Percentiles rank a stretch among this genome's conserved stretches.
phyloP scores from a whole-genome alignment of 2,888 invertebrate species.

The Eustalomyia histrio region DNA sequence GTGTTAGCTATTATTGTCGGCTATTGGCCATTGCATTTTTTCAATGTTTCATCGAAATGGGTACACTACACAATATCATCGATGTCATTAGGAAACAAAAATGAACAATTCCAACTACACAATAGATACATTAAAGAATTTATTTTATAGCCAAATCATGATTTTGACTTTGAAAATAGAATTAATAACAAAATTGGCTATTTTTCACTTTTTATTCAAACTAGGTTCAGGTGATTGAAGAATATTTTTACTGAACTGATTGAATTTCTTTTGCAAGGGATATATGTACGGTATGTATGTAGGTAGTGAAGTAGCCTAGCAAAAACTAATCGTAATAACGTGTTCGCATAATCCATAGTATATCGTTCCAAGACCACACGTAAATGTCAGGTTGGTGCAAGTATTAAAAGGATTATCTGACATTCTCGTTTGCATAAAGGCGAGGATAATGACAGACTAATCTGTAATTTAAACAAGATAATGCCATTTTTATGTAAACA shows the following conservation, averaged over 20 bases:
- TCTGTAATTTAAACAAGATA: no score
- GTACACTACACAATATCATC: constrained; percentile 23
- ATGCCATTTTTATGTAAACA: no score
- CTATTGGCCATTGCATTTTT: constrained; percentile 6
- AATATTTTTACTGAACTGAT: background rate
- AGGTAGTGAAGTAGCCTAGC: no score
- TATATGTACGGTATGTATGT: no score
- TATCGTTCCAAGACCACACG: no score
- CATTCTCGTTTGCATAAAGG: no score
- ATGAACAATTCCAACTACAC: constrained; percentile 35
- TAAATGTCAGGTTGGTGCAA: no score
- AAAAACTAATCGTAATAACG: no score
- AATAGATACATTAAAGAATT: constrained; percentile 61
- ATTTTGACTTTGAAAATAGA: constrained; percentile 47
- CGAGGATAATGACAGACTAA: no score
- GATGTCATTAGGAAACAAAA: constrained; percentile 29
- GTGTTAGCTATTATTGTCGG: background rate
- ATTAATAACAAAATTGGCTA: constrained; percentile 17
- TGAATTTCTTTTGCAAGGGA: no score
- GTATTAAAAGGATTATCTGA: no score
- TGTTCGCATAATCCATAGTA: no score
- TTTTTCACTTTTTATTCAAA: constrained; percentile 28
- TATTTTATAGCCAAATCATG: constrained; percentile 52
- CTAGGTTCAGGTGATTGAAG: constrained; percentile 11
- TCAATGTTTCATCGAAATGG: constrained; percentile 18